A percentile compares a stretch with the other conserved stretches of the same genome.
Conservation (phyloP, 2,888 invertebrate genomes). For the Mycalesis mineus region DNA sequence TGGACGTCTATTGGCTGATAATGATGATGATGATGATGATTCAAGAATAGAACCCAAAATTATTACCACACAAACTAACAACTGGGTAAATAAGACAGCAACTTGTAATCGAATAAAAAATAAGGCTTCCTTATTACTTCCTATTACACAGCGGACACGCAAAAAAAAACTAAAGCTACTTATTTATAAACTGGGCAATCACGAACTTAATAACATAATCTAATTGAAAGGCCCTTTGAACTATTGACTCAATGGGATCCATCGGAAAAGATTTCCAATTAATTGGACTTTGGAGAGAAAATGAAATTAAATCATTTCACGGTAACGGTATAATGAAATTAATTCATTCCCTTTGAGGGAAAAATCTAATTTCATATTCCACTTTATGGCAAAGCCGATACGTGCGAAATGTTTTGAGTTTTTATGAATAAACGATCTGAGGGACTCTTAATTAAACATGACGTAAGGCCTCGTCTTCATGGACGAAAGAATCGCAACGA, state of each 20-base stretch:
- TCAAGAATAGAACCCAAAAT: too few relatives aligned
- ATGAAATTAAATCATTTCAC: too few relatives aligned
- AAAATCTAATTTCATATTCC: constrained; percentile 1
- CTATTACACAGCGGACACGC: too few relatives aligned
- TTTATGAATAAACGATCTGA: neutral
- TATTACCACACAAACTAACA: too few relatives aligned
- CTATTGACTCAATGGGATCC: neutral
- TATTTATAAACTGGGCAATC: neutral
- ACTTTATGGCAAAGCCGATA: neutral
- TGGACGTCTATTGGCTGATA: too few relatives aligned
- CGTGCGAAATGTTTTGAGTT: neutral
- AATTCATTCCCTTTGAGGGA: neutral
- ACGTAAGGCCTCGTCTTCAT: neutral
- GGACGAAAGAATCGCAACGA: too few relatives aligned
- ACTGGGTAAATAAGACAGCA: too few relatives aligned
- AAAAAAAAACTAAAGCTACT: too few relatives aligned
- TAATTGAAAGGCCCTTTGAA: neutral
- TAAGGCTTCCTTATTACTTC: too few relatives aligned
- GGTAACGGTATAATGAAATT: constrained; percentile 2
- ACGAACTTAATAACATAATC: neutral
- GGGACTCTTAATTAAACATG: neutral
- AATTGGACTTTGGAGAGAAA: neutral
- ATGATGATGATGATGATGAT: too few relatives aligned
- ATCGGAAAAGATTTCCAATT: neutral
- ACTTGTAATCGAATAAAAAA: too few relatives aligned